phyloP scores from a whole-genome alignment of 2,113 vertebrate species.

The Pleuronectes platessa region DNA sequence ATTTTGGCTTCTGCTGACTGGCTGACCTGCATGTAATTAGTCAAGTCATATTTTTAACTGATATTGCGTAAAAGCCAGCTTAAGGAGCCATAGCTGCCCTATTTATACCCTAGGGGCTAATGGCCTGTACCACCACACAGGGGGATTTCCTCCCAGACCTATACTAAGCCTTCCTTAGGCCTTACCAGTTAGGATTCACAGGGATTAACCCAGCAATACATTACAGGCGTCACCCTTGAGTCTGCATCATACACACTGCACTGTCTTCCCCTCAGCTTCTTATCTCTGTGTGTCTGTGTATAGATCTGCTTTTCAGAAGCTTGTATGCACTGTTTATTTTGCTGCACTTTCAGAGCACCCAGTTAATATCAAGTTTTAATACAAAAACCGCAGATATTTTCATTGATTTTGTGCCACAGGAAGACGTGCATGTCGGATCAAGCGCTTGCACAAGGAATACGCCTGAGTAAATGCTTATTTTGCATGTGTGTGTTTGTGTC shows the following conservation, averaged over 20 bases:
- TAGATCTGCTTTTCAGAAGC: neutral
- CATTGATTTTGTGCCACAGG: neutral
- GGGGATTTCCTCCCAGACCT: constrained; percentile 81
- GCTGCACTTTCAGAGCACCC: neutral
- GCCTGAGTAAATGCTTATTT: neutral
- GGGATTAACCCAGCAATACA: constrained; percentile 78
- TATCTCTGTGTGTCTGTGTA: constrained; percentile 1
- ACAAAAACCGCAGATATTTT: neutral
- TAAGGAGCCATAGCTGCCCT: constrained; percentile 80
- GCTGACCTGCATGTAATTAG: constrained; percentile 79
- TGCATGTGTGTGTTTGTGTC: neutral
- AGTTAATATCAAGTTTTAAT: no score
- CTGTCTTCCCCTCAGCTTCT: constrained; percentile 20
- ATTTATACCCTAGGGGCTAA: constrained; percentile 82
- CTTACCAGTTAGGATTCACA: constrained; percentile 74
- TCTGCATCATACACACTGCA: constrained; percentile 43
- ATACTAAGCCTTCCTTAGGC: constrained; percentile 80
- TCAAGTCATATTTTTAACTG: constrained; percentile 84
- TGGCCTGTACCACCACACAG: constrained; percentile 73
- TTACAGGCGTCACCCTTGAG: constrained; percentile 58
- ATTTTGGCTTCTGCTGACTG: constrained; percentile 69
- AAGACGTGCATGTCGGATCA: neutral
- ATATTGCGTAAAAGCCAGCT: constrained; percentile 83
- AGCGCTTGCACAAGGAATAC: neutral
- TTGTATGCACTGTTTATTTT: neutral